Evolutionary conservation across 2,888 invertebrate genomes (phyloP), one percentile per base, ranked within the genome.

Genomic region (Parnassius apollo): DNA sequence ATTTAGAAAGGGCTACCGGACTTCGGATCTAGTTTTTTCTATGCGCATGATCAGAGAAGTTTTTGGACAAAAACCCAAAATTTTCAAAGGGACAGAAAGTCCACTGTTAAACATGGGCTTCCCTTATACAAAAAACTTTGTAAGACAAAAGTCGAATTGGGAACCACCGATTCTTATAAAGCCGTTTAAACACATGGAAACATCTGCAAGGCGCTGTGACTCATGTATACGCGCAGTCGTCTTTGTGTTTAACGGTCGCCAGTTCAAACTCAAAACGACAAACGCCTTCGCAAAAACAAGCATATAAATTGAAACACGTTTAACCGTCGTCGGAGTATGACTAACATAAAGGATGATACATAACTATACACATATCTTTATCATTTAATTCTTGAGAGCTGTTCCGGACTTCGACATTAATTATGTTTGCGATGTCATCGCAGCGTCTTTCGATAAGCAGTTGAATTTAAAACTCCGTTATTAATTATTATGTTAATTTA

Each of bases 181-280:
- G 3, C 35, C 35, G 35, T 35, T 25, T 25, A 25, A 35, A 35
- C 4, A 4, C 35, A 35, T 35, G 4, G 35, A 35, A 35, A 35
- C 35, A 35, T 35, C 35, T 35, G 35, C 35, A 44, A 44, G 44
- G 10, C 44, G 44, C 44, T 11, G 66, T 80, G 81, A 81, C 71
- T 88, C 87, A 86, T 78, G 8, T 9, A 13, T 1, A n/a, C 75
- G 35, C 74, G 74, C 69, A 69, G 64, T 68, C 73, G 83, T 73
- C 83, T 82, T 84, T 83, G 80, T 67, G 44, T 62, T 61, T 71
- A 74, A 72, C 74, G 70, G 71, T 68, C 71, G 66, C 57, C 51
- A 44, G 35, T 59, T 59, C 56, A 44, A 59, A 59, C 42, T n/a
- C 35, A 54, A 52, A 44, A 56, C 61, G 50, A 56, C 61, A 35